Evolutionary conservation across 2,113 vertebrate species (phyloP), one percentile per base, ranked within the genome.

Genomic region (Hoplias malabaricus): DNA sequence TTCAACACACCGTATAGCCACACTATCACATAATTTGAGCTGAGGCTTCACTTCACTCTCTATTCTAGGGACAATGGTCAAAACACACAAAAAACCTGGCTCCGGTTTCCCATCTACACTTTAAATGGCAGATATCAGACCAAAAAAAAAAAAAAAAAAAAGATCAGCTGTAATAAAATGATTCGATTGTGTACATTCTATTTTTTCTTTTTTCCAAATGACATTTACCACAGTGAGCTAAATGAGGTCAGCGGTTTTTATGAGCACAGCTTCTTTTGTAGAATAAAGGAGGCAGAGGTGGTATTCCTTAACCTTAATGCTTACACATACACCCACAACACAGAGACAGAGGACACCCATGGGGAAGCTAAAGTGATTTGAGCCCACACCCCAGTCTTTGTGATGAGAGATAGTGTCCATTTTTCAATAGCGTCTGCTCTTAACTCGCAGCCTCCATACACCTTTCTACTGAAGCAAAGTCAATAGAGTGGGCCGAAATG

Each of bases 191-290:
- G 38, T 73, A 46, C 25, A 13, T 27, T 46, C 71, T 62, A n/a
- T 73, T 50, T 25, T 62, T 21, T 33, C 23, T 2, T 8, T 7
- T n/a, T 9, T 4, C 6, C 25, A 33, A 48, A 46, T 81, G 79
- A 81, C 68, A 81, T 81, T 83, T 80, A 68, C 73, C 81, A 73
- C 34, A 16, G 42, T 69, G 33, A 13, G 42, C 62, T 63, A 69
- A 80, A 80, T 77, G 57, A 69, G 69, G 42, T 63, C 40, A 70
- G 68, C 65, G 70, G 67, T 82, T 68, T 81, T 84, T 54, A 65
- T 69, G 77, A 79, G 54, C 53, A 56, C 48, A 33, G 29, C 29
- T 80, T 75, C 53, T 57, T 75, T 71, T 66, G 59, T 66, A 69
- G 42, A 59, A 71, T 42, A 46, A 59, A 70, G 66, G 40, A 61